Evolutionary conservation across 2,113 vertebrate species (phyloP).

Genomic region (Ammodytes marinus): DNA sequence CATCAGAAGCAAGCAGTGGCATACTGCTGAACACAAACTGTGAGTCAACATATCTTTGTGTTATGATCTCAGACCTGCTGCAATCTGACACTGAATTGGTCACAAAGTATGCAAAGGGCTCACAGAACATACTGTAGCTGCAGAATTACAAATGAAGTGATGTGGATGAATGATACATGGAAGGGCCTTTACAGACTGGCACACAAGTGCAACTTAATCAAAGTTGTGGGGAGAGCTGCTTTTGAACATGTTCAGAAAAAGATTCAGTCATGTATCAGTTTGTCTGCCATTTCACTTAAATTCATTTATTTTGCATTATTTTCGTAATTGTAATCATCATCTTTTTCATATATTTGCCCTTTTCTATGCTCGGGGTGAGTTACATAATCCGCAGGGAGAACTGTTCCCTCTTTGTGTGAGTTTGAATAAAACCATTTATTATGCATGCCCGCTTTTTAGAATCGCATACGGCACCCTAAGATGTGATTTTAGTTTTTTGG

Average conservation of each 20-base stretch:
- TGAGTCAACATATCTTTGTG: conserved; percentile 2
- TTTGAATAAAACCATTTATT: conserved; percentile 37
- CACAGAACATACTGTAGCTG: conserved; percentile 6
- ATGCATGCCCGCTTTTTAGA: conserved; percentile 5
- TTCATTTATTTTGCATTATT: conserved; percentile 17
- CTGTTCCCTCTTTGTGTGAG: conserved; percentile 31
- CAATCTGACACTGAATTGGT: conserved; percentile 11
- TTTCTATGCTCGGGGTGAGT: conserved; percentile 25
- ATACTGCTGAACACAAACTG: neutral
- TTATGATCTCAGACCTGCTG: conserved; percentile 31
- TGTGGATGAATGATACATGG: neutral
- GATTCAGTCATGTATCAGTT: conserved; percentile 8
- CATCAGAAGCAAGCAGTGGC: neutral
- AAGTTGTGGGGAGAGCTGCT: conserved; percentile 14
- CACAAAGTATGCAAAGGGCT: neutral
- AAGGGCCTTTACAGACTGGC: conserved; percentile 23
- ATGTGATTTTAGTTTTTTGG: conserved; percentile 17
- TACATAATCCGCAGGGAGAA: conserved; percentile 23
- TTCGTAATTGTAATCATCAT: conserved; percentile 34
- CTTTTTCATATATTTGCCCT: conserved; percentile 22
- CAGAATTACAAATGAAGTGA: conserved; percentile 28
- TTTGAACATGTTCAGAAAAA: neutral
- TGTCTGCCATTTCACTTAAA: conserved; percentile 8
- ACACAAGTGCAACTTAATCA: conserved; percentile 21
- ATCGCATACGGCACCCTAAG: conserved; percentile 28